phyloP scores from a whole-genome alignment of 2,113 vertebrate species.

The Gopherus flavomarginatus region DNA sequence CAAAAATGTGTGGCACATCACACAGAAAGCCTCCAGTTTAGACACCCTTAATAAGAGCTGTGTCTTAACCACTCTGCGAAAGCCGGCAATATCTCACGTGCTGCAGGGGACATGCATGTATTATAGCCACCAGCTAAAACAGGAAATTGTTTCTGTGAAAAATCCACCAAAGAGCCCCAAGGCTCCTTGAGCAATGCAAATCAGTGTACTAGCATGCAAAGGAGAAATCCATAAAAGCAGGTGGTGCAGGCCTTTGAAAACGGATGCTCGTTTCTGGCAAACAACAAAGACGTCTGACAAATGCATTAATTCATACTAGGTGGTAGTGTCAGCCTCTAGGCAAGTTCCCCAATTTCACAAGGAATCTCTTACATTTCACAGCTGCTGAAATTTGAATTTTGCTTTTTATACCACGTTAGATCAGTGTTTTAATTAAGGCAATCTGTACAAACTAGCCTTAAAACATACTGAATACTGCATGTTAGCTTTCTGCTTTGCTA shows the following conservation, averaged over 20 bases:
- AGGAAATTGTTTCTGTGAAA: background rate
- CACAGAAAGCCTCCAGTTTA: background rate
- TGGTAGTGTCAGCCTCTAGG: background rate
- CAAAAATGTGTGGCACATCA: background rate
- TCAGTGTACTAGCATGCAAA: background rate
- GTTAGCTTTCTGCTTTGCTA: background rate
- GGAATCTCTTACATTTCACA: background rate
- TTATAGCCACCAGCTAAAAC: background rate
- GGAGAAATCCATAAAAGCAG: background rate
- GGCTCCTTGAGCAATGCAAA: background rate
- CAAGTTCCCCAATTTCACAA: background rate
- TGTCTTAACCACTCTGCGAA: background rate
- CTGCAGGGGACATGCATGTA: background rate
- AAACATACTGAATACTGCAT: background rate
- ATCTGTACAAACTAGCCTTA: background rate
- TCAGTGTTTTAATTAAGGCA: constrained; percentile 10
- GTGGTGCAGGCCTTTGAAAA: constrained; percentile 9
- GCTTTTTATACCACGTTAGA: constrained; percentile 5
- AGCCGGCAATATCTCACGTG: background rate
- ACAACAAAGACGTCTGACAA: background rate
- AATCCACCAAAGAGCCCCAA: background rate
- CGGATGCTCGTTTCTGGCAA: background rate
- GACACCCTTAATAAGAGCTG: background rate
- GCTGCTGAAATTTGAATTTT: background rate
- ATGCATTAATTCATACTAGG: background rate